Base-by-base conservation (phyloP, 92 coral and sea anemone genomes). In the Chrysogorgia sp. region DNA sequence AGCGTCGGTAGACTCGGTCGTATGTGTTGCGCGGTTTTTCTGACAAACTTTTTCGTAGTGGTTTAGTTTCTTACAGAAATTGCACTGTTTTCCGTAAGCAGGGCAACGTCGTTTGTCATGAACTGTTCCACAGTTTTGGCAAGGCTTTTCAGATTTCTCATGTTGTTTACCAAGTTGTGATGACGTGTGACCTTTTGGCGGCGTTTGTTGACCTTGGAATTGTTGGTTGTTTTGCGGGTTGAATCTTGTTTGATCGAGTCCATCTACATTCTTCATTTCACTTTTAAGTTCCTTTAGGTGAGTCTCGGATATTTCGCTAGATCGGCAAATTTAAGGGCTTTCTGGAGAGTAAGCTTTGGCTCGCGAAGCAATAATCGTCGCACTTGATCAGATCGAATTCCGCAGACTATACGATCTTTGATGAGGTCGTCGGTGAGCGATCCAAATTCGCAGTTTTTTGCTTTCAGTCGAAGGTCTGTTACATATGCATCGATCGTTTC, bases 41-140 rank as follows among this genome's bases (percentile, higher is more conserved):
- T 58, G 80, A 56, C 67, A 56, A 58, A 74, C 80, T 33, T 47
- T 74, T 55, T 57, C 85, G 69, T 67, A 70, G 30, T 81, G 80
- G 47, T 45, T 33, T 32, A 45, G 58, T 72, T 70, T 81, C 34
- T 81, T 43, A 47, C 80, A 81, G 21, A 74, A 43, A 81, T 71
- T 81, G 26, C 80, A 81, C 34, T 40, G 70, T 56, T 81, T 81
- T 40, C 85, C 85, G 52, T 56, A 34, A 20, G 85, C 85, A 14
- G 80, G 80, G 41, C 80, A 71, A 34, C 43, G 28, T 37, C 80
- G 68, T 21, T 74, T 81, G 33, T 47, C 62, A 50, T 80, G 79
- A 13, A 33, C 31, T n/a, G 41, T 15, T 28, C 63, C 65, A 80
- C 58, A 68, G 57, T 55, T 61, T 22, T 40, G 28, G 40, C 71